Base-by-base conservation (phyloP, 2,113 vertebrate genomes). In the Lepus americanus region DNA sequence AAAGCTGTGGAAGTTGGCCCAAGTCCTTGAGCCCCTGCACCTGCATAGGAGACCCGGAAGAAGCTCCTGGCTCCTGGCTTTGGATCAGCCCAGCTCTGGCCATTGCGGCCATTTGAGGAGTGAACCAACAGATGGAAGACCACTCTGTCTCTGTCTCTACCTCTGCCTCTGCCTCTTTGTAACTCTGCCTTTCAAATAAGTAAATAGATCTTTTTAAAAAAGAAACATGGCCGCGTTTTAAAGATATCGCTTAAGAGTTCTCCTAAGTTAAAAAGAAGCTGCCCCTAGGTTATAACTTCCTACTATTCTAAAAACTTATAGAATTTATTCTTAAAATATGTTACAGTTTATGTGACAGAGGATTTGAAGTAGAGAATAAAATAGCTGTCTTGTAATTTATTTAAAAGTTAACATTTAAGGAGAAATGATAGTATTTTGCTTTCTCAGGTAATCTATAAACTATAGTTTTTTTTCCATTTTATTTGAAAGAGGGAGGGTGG, bases 361-460 rank as follows among this genome's bases (percentile, higher is more conserved):
- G 19, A 36, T 95, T 90, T 92, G 78, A 80, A 95, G 82, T 92
- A 78, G 59, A 88, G 51, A 66, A 20, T 84, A 77, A 84, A 87
- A 49, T 59, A 67, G 53, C 81, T 51, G 23, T 90, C 74, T 76
- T 79, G 44, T 44, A 44, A 31, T n/a, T 89, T 89, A 72, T 29
- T 92, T 93, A 77, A 74, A 94, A 72, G 61, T 51, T 88, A 78
- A 70, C 25, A 33, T 92, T 76, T 83, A 95, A 95, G 33, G 83
- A 67, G 39, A 85, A 66, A 11, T 51, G 25, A 8, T 81, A 51
- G 14, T 76, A 12, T 84, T 72, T 74, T 20, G 70, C 33, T 74
- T 89, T 90, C 74, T 89, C 6, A 39, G 72, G n/a, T 44, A 83
- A 20, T 87, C 16, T 67, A 1, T 39, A 64, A 82, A 61, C 19